Base-by-base conservation (phyloP, 2,797 vertebrate genomes). In the Staurois parvus region DNA sequence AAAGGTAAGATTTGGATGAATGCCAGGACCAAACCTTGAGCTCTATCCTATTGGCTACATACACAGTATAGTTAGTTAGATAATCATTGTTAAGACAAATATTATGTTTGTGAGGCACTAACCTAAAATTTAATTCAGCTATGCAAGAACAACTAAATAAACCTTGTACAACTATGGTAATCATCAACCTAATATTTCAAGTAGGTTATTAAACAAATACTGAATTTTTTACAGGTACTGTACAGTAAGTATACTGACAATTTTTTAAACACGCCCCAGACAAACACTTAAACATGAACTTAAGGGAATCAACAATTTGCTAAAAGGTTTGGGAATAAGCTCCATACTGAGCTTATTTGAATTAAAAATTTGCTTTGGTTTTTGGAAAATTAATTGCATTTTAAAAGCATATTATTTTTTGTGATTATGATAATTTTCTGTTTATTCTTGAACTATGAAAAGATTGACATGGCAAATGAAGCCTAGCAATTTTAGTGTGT, bases 321-420 rank as follows among this genome's bases (percentile, higher is more conserved):
- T 66, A 66, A 66, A 66, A 66, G 64, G 21, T 66, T 66, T 29
- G 10, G 28, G 1, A 29, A 66, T 66, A 66, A 29, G 28, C 64
- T 66, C 28, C 64, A 66, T 66, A 66, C 64, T 66, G 64, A 66
- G 64, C 64, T 29, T 9, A 66, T 66, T 24, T 13, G 64, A 29
- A 26, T 66, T 12, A 66, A 66, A 66, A 26, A 66, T 13, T 59
- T 59, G 52, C 12, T 26, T 66, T 66, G 28, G 26, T 66, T 66
- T 66, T 66, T 66, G n/a, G 26, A 8, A 66, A 66, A 28, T 66
- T 66, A 66, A 66, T 66, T 66, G 28, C 64, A 66, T 66, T 66
- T 66, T 29, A 66, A 13, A 13, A 66, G 64, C n/a, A 28, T 66
- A 10, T 29, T 29, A 29, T 26, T 66, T 66, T 29, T 66, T 66